Percentiles rank a stretch among this genome's conserved stretches.
Conservation (phyloP, 2,888 invertebrate genomes). For the Agrotis puta region DNA sequence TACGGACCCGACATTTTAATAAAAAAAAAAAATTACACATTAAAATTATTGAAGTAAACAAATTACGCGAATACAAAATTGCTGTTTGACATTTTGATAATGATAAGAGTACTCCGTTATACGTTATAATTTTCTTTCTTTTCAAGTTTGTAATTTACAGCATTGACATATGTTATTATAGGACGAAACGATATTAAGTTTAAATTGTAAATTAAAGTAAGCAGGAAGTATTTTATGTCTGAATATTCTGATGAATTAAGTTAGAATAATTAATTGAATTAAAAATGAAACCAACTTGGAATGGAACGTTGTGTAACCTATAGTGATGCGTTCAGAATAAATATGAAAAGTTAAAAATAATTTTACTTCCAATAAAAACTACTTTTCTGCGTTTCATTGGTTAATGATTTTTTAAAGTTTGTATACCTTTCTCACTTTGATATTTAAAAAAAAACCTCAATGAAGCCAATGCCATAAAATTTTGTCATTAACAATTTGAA, state of each 20-base stretch:
- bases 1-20: slow-evolving; percentile 73
- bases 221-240: background rate
- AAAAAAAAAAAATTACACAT: no score
- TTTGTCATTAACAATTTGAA: slow-evolving; percentile 66
- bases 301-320: background rate
- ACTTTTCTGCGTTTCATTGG: background rate
- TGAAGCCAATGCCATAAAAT: slow-evolving; percentile 46
- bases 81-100: slow-evolving; percentile 7
- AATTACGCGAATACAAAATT: background rate
- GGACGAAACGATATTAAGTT: background rate
- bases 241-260: no score
- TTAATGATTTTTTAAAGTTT: slow-evolving; percentile 21
- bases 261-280: background rate
- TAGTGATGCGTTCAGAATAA: slow-evolving; percentile 32
- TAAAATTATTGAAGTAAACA: no score
- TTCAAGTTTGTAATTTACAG: background rate
- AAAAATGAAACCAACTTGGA: background rate
- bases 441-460: slow-evolving; percentile 27
- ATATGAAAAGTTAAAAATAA: background rate
- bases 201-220: background rate
- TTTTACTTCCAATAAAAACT: background rate
- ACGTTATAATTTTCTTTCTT: background rate
- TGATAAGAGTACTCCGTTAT: slow-evolving; percentile 27
- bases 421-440: slow-evolving; percentile 7
- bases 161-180: background rate